These are phyloP conservation scores for Cettia cetti DNA, from an alignment of 2,113 vertebrate genomes.

Conservation along the genomic window DNA sequence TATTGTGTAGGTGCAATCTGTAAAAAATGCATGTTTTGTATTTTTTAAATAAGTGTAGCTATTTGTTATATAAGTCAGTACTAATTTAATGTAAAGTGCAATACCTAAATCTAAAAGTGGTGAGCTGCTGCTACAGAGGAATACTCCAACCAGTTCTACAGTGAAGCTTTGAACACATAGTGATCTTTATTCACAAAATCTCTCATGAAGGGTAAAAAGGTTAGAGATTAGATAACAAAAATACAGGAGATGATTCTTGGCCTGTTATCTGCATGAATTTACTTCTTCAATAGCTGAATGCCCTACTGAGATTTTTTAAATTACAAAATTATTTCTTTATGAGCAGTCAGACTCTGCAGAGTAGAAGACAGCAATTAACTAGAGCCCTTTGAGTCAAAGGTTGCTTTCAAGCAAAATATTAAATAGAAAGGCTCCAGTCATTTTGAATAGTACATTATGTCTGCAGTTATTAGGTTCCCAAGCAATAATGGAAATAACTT, in stretches of 20 bases:
- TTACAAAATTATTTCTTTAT: background rate
- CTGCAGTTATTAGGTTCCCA: background rate
- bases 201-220: background rate
- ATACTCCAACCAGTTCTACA: background rate
- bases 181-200: background rate
- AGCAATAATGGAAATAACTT: background rate
- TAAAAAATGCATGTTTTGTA: background rate
- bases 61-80: background rate
- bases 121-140: background rate
- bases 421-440: background rate
- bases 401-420: background rate
- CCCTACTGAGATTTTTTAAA: background rate
- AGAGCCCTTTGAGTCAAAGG: background rate
- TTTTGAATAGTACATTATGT: background rate
- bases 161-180: background rate
- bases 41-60: background rate
- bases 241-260: background rate
- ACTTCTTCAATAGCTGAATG: background rate
- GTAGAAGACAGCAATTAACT: background rate
- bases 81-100: constrained; percentile 42
- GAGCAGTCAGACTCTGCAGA: background rate
- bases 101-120: background rate
- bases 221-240: background rate
- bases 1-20: background rate
- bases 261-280: background rate